These are phyloP conservation scores for Aphelenchoides bicaudatus DNA, from an alignment of 2,888 invertebrate species.

Conservation along the genomic window DNA sequence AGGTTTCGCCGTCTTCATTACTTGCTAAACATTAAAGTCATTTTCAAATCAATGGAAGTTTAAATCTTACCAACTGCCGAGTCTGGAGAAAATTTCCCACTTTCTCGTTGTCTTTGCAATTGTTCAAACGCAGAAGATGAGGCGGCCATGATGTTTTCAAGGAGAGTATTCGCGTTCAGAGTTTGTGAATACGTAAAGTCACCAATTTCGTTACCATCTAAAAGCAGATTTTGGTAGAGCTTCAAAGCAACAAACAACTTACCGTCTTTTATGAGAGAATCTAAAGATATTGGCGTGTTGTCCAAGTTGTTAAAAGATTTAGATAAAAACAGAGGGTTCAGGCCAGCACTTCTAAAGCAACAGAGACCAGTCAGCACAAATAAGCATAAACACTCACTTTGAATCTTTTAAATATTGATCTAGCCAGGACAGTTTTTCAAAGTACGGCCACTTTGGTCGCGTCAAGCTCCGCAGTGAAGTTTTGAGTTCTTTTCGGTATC, in stretches of 20 bases:
- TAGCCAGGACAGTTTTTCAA: conserved; percentile 47
- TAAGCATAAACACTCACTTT: conserved; percentile 26
- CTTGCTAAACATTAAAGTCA: conserved; percentile 14
- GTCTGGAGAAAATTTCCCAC: conserved; percentile 34
- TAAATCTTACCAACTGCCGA: conserved; percentile 30
- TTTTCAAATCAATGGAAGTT: conserved; percentile 34
- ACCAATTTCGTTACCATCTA: conserved; percentile 18
- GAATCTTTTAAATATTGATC: conserved; percentile 48
- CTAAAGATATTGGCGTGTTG: conserved; percentile 3
- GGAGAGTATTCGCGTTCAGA: conserved; percentile 29
- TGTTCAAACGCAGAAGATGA: conserved; percentile 24
- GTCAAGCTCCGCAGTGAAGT: conserved; percentile 41
- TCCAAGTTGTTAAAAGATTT: not conserved
- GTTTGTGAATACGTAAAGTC: conserved; percentile 27
- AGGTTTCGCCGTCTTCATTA: too few relatives aligned
- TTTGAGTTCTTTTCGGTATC: conserved; percentile 56
- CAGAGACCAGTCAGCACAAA: not conserved
- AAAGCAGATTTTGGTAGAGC: too few relatives aligned
- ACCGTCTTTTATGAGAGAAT: conserved; percentile 8
- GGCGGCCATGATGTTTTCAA: conserved; percentile 35
- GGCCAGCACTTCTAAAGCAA: conserved; percentile 6
- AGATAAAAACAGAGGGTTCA: conserved; percentile 5
- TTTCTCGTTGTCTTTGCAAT: conserved; percentile 17
- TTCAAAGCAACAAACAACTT: too few relatives aligned
- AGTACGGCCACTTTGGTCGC: conserved; percentile 41